A percentile compares a stretch with the other conserved stretches of the same genome.
Evolutionary conservation across 2,888 invertebrate genomes (phyloP).

Genomic region (Archips xylosteana): DNA sequence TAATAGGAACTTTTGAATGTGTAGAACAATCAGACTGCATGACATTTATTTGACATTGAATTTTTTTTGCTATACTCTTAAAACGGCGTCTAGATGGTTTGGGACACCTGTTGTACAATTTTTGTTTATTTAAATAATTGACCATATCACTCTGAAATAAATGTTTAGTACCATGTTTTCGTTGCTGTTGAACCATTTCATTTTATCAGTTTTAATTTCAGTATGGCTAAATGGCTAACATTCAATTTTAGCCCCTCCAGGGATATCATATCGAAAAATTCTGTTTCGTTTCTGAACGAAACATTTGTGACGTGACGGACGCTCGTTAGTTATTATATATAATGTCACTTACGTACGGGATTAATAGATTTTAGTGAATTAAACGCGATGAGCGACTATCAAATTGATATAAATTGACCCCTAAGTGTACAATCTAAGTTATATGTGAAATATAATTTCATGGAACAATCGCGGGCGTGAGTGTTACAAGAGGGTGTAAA

Average conservation of each 20-base stretch:
- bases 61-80: conserved; percentile 17
- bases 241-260: background rate
- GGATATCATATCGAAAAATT: conserved; percentile 30
- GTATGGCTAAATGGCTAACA: background rate
- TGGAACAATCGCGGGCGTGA: conserved; percentile 54
- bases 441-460: conserved; percentile 53
- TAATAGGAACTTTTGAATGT: background rate
- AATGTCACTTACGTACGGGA: conserved; percentile 65
- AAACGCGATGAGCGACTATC: conserved; percentile 49
- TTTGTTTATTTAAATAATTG: background rate
- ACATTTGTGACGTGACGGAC: conserved; percentile 49
- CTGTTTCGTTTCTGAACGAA: conserved; percentile 58
- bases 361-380: conserved; percentile 54
- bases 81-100: background rate
- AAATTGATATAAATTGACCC: conserved; percentile 1
- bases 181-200: background rate
- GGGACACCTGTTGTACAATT: background rate
- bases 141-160: background rate
- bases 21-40: conserved; percentile 25
- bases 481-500: conserved; percentile 62
- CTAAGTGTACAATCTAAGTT: conserved; percentile 35
- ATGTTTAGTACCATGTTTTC: background rate
- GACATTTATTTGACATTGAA: conserved; percentile 41
- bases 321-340: conserved; percentile 63
- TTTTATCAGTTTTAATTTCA: background rate